Evolutionary conservation across 2,888 invertebrate genomes (phyloP).

Genomic region (Sesia bembeciformis): DNA sequence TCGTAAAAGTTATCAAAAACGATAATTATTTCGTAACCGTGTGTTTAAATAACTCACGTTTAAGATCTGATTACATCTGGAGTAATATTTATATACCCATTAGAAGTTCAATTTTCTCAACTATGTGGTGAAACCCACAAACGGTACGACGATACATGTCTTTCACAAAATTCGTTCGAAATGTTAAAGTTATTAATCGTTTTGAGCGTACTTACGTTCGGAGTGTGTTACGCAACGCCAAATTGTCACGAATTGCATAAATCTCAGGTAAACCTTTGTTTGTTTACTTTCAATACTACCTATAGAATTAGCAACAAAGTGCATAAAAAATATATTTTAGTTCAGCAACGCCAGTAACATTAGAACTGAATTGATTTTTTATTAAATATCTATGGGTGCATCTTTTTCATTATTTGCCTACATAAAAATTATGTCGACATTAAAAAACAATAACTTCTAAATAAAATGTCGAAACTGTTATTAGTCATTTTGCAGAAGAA

Average conservation of each 20-base stretch:
- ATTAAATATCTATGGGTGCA: too few relatives aligned
- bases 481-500: too few relatives aligned
- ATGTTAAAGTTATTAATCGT: conserved; percentile 32
- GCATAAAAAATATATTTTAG: too few relatives aligned
- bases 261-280: conserved; percentile 37
- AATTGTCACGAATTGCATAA: conserved; percentile 35
- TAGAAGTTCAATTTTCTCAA: not conserved
- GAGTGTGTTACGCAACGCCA: conserved; percentile 31
- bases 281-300: too few relatives aligned
- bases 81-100: conserved; percentile 6
- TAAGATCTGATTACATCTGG: conserved; percentile 5
- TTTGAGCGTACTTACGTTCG: conserved; percentile 30
- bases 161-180: conserved; percentile 7
- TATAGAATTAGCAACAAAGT: too few relatives aligned
- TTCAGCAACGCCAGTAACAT: too few relatives aligned
- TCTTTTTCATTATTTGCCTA: too few relatives aligned
- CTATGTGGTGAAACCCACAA: conserved; percentile 1
- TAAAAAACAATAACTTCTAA: too few relatives aligned
- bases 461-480: too few relatives aligned
- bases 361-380: too few relatives aligned
- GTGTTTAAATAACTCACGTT: conserved; percentile 12
- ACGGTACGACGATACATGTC: not conserved
- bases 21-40: not conserved
- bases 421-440: too few relatives aligned
- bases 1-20: too few relatives aligned